These are phyloP conservation scores for Borostomias antarcticus DNA, from an alignment of 2,797 vertebrate species.

Conservation along the genomic window DNA sequence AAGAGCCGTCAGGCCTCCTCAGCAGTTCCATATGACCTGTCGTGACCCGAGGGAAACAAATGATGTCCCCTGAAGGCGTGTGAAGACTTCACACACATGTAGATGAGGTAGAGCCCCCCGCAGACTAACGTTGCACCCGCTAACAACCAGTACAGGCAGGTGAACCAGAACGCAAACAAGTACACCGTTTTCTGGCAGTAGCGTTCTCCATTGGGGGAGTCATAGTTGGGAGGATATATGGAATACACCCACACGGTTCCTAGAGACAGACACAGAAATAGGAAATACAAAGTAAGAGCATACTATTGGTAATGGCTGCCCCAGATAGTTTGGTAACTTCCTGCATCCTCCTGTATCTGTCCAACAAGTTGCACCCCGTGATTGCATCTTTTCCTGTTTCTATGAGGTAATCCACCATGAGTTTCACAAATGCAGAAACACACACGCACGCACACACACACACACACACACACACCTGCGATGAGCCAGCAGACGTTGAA, in stretches of 20 bases:
- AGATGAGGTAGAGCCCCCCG: conserved; percentile 15
- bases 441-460: not conserved
- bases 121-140: conserved; percentile 19
- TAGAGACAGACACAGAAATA: conserved; percentile 20
- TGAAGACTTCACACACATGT: conserved; percentile 5
- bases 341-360: not conserved
- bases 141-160: conserved; percentile 57
- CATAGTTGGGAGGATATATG: conserved; percentile 64
- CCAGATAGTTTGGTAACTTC: not conserved
- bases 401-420: not conserved
- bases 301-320: not conserved
- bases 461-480: conserved; percentile 8
- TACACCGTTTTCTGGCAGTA: conserved; percentile 69
- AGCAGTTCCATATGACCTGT: not conserved
- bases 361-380: not conserved
- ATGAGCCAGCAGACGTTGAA: conserved; percentile 18
- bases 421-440: not conserved
- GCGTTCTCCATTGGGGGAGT: not conserved
- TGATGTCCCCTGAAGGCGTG: not conserved
- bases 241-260: conserved; percentile 76
- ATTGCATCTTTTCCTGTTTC: not conserved
- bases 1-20: not conserved
- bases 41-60: not conserved
- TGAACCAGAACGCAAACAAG: conserved; percentile 72
- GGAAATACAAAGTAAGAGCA: conserved; percentile 12